These are phyloP conservation scores for Salmo trutta DNA, from an alignment of 2,797 vertebrate genomes.

Conservation along the genomic window DNA sequence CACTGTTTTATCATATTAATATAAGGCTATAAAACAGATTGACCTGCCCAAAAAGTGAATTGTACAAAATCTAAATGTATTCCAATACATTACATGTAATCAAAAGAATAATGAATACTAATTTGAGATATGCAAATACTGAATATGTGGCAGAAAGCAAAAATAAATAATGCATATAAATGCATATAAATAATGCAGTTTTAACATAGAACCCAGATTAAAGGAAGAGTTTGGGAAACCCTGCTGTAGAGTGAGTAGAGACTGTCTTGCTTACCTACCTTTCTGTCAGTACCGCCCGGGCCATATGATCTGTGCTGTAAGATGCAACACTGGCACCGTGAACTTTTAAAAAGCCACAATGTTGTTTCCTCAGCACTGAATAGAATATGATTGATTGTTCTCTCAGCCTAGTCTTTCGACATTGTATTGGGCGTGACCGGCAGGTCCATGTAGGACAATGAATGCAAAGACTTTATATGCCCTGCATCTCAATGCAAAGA, in stretches of 20 bases:
- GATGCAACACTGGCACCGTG: conserved; percentile 18
- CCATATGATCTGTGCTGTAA: conserved; percentile 32
- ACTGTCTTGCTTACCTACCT: background rate
- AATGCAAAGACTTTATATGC: no score
- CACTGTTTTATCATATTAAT: background rate
- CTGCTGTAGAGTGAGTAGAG: background rate
- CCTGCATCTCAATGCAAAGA: background rate
- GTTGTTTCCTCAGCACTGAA: conserved; percentile 10
- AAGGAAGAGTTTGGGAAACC: background rate
- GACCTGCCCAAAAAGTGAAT: background rate
- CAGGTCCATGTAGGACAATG: background rate
- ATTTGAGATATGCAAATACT: no score
- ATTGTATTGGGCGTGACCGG: background rate
- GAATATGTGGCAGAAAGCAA: no score
- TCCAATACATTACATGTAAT: background rate
- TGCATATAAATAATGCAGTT: background rate
- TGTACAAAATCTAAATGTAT: background rate
- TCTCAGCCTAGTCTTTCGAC: background rate
- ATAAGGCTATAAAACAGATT: background rate
- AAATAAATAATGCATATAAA: background rate
- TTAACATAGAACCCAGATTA: background rate
- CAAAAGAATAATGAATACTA: no score
- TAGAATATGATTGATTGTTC: conserved; percentile 12
- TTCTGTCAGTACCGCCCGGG: background rate
- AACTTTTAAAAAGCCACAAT: conserved; percentile 46